phyloP scores from a whole-genome alignment of 2,888 invertebrate species.

The Merodon equestris region DNA sequence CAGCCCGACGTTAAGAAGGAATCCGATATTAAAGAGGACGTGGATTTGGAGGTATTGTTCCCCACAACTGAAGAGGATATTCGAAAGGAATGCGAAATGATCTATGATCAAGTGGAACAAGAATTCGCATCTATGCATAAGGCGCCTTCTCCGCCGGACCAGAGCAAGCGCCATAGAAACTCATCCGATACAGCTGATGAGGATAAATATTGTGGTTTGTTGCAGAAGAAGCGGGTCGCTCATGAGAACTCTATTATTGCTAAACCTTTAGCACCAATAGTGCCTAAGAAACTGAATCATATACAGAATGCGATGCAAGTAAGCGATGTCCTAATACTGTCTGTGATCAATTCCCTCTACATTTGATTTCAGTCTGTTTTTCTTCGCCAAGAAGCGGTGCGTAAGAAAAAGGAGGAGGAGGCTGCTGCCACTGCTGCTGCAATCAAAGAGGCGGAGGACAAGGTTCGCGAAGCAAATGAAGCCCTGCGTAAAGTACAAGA shows the following conservation, averaged over 20 bases:
- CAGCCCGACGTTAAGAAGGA: constrained; percentile 36
- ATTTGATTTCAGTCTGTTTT: constrained; percentile 75
- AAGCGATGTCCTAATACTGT: too few species aligned
- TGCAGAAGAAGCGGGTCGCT: constrained; percentile 85
- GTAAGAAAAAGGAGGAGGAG: constrained; percentile 73
- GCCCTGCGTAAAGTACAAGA: constrained; percentile 75
- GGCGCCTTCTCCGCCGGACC: constrained; percentile 11
- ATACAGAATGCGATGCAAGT: constrained; percentile 81
- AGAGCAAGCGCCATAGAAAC: constrained; percentile 70
- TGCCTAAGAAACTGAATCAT: constrained; percentile 80
- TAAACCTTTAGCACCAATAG: constrained; percentile 75
- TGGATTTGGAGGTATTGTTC: constrained; percentile 75
- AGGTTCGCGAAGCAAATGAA: constrained; percentile 76
- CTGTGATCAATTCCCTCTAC: constrained; percentile 78
- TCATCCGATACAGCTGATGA: constrained; percentile 70
- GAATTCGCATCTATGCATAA: constrained; percentile 73
- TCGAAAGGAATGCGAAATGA: constrained; percentile 90
- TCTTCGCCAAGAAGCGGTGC: constrained; percentile 74
- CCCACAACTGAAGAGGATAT: constrained; percentile 84
- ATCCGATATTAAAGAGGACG: constrained; percentile 78
- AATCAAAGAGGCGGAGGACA: constrained; percentile 76
- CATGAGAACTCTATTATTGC: constrained; percentile 82
- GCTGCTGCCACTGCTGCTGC: constrained; percentile 72
- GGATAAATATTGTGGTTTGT: constrained; percentile 71
- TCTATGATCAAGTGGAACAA: constrained; percentile 88